phyloP scores from a whole-genome alignment of 2,888 invertebrate species.

The Autographa pulchrina region DNA sequence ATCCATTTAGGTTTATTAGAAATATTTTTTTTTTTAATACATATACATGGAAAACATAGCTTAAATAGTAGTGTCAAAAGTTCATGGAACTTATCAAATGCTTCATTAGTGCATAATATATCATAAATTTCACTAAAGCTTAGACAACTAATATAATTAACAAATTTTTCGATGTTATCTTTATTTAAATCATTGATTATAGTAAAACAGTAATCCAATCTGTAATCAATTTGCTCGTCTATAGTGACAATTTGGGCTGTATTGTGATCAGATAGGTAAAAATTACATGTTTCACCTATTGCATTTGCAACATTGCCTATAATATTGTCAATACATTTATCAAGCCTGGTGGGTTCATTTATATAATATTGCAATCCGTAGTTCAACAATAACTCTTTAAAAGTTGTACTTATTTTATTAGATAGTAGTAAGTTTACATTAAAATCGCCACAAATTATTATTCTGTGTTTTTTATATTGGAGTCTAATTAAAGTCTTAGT shows the following conservation, averaged over 20 bases:
- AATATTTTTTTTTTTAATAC: neutral
- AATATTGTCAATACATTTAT: conserved; percentile 7
- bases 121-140: conserved; percentile 8
- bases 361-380: neutral
- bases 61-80: neutral
- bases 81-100: conserved; percentile 7
- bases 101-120: neutral
- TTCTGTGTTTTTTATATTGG: neutral
- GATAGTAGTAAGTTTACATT: neutral
- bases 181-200: conserved; percentile 7
- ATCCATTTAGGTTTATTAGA: neutral
- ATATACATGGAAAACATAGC: neutral
- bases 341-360: conserved; percentile 4
- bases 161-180: conserved; percentile 1
- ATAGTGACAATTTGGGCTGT: conserved; percentile 3
- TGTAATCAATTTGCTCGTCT: neutral
- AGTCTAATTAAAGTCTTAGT: neutral
- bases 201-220: neutral
- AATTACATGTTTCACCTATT: neutral
- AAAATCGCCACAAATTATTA: neutral
- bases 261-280: conserved; percentile 7
- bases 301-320: neutral
- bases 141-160: neutral
- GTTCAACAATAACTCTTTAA: conserved; percentile 5
- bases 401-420: neutral